These are phyloP conservation scores for Halcyon senegalensis DNA, from an alignment of 2,113 vertebrate genomes.

Conservation along the genomic window DNA sequence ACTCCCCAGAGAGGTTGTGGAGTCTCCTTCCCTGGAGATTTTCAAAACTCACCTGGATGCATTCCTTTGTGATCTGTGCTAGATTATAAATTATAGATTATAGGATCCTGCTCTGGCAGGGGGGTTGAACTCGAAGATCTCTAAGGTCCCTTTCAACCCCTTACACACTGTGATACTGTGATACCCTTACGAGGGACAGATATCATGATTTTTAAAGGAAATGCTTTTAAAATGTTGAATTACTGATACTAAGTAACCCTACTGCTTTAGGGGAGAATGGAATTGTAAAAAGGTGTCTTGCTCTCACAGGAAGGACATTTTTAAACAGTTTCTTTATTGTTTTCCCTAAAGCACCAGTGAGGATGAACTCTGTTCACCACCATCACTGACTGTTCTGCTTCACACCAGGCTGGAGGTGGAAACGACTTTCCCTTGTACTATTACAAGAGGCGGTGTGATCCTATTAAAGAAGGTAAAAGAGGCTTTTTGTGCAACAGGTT, in stretches of 20 bases:
- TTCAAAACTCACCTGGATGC: too few relatives aligned
- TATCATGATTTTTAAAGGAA: neutral
- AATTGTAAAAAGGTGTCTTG: neutral
- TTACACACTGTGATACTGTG: too few relatives aligned
- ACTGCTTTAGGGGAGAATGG: neutral
- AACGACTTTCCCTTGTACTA: neutral
- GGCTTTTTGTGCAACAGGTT: neutral
- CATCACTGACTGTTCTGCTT: neutral
- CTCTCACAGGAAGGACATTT: neutral
- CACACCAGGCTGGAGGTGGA: neutral
- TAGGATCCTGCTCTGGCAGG: too few relatives aligned
- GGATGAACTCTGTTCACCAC: neutral
- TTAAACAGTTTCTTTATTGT: neutral
- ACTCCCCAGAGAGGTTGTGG: too few relatives aligned
- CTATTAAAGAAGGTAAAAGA: neutral
- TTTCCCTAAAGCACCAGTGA: neutral
- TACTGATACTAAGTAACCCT: neutral
- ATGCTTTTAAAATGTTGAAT: neutral
- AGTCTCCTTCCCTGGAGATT: too few relatives aligned
- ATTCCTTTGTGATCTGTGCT: too few relatives aligned
- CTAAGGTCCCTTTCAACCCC: too few relatives aligned
- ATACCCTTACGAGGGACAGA: neutral
- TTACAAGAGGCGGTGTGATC: neutral
- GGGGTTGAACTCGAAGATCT: too few relatives aligned
- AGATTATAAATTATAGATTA: too few relatives aligned